A percentile compares a stretch with the other conserved stretches of the same genome.
Evolutionary conservation across 1,140 invertebrate genomes (phyloP).

Genomic region (Drosophila lini): DNA sequence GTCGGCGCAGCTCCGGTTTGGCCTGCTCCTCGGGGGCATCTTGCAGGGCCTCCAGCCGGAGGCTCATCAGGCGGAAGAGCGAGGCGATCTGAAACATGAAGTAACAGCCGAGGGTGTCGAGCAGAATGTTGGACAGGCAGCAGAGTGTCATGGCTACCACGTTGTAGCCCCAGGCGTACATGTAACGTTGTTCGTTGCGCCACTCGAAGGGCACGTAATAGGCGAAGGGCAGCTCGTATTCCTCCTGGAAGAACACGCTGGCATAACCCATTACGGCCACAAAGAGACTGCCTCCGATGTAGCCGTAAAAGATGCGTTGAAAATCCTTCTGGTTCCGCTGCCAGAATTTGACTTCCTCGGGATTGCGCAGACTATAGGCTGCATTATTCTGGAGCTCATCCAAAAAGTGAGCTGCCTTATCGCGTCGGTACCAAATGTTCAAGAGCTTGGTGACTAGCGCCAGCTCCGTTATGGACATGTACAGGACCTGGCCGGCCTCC

Average conservation of each 20-base stretch:
- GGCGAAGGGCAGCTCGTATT: slow-evolving; percentile 65
- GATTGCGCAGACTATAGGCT: slow-evolving; percentile 15
- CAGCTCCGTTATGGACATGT: slow-evolving; percentile 71
- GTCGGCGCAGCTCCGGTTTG: slow-evolving; percentile 28
- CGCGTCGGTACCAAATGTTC: slow-evolving; percentile 61
- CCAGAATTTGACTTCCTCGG: slow-evolving; percentile 45
- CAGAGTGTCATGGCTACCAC: slow-evolving; percentile 67
- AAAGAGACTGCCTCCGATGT: slow-evolving; percentile 26
- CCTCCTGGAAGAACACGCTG: slow-evolving; percentile 52
- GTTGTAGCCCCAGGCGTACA: slow-evolving; percentile 70
- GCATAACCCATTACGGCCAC: slow-evolving; percentile 45
- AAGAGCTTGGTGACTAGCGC: slow-evolving; percentile 60
- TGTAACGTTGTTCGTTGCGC: slow-evolving; percentile 48
- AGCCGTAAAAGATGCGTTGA: slow-evolving; percentile 47
- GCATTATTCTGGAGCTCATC: slow-evolving; percentile 32
- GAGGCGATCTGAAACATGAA: slow-evolving; percentile 69
- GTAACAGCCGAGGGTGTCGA: slow-evolving; percentile 71
- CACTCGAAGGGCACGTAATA: slow-evolving; percentile 78
- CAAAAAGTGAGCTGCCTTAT: slow-evolving; percentile 34
- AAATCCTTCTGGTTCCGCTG: slow-evolving; percentile 43
- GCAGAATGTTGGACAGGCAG: slow-evolving; percentile 51
- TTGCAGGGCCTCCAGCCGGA: slow-evolving; percentile 49
- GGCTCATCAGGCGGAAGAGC: slow-evolving; percentile 58
- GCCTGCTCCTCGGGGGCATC: slow-evolving; percentile 34
- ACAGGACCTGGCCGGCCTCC: slow-evolving; percentile 59